Percentiles rank a stretch among this genome's conserved stretches.
These are phyloP conservation scores for Mionectes macconnelli DNA, from an alignment of 2,113 vertebrate species.

Conservation along the genomic window DNA sequence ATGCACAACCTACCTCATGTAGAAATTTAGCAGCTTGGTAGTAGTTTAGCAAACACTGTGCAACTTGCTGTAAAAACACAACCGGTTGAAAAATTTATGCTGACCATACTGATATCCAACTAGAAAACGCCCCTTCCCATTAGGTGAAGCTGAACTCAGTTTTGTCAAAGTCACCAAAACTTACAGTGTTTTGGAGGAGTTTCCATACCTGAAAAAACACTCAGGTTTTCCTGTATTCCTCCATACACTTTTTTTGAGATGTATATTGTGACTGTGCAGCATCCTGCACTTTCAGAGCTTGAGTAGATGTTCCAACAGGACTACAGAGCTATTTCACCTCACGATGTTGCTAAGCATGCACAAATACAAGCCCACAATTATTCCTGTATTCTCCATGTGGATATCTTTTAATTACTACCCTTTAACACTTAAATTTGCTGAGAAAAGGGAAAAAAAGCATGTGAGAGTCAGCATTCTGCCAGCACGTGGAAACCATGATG, in stretches of 20 bases:
- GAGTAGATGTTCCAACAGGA: neutral
- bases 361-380: neutral
- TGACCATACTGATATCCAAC: neutral
- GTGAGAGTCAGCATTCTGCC: neutral
- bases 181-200: neutral
- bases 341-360: neutral
- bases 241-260: rapidly evolving
- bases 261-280: neutral
- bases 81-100: too few species aligned
- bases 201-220: neutral
- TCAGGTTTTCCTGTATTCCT: neutral
- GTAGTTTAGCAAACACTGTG: neutral
- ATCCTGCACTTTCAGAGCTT: neutral
- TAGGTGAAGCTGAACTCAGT: neutral
- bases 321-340: neutral
- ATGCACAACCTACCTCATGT: neutral
- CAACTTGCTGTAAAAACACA: neutral
- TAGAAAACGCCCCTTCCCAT: neutral
- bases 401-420: neutral
- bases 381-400: neutral
- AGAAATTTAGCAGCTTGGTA: neutral
- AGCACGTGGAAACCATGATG: neutral
- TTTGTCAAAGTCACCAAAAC: neutral
- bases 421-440: neutral
- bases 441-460: neutral